Evolutionary conservation across 2,113 vertebrate genomes (phyloP).

Genomic region (Motacilla alba): DNA sequence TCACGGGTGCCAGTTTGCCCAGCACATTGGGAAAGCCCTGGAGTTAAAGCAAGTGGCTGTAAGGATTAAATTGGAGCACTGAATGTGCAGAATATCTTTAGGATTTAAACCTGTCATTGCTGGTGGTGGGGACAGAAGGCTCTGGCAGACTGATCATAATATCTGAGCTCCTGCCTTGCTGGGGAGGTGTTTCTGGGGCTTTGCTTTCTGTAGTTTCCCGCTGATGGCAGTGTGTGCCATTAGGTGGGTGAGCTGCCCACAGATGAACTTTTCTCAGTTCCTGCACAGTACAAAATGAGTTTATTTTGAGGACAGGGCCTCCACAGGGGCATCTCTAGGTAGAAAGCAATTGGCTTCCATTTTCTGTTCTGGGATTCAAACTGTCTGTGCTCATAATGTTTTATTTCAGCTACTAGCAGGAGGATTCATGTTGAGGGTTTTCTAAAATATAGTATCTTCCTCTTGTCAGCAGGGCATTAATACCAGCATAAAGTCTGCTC

Average conservation of each 20-base stretch:
- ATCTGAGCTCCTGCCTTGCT: background rate
- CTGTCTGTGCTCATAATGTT: background rate
- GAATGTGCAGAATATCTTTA: background rate
- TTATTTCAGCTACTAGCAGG: background rate
- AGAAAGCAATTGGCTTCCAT: background rate
- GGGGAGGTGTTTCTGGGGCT: background rate
- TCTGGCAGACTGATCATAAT: background rate
- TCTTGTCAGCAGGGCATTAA: background rate
- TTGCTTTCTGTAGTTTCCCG: background rate
- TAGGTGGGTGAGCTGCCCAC: background rate
- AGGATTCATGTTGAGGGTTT: background rate
- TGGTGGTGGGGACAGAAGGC: background rate
- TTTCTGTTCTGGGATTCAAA: background rate
- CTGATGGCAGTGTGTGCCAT: background rate
- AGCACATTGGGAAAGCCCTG: background rate
- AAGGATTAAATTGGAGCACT: background rate
- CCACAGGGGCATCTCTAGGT: background rate
- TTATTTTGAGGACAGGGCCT: background rate
- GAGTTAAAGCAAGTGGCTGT: background rate
- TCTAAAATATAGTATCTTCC: background rate
- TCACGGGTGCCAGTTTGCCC: background rate
- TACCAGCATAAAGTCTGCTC: background rate
- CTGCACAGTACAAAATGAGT: background rate
- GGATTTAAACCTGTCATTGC: rapidly evolving
- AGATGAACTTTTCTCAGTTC: background rate